phyloP scores from a whole-genome alignment of 2,888 invertebrate species.

The Synanthedon tipuliformis region DNA sequence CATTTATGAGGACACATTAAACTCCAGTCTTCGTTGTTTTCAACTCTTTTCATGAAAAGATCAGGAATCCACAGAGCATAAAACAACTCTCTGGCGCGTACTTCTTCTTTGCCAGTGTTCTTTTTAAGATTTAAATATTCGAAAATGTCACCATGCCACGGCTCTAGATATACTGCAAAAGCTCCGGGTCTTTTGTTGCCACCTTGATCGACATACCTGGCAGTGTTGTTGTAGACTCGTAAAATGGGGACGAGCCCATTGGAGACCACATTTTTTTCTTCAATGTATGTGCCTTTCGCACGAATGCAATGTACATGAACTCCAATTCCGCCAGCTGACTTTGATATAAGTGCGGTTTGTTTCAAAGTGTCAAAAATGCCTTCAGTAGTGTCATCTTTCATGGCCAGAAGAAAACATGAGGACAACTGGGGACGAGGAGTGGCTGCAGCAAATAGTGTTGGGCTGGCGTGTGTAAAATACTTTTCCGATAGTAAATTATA shows the following conservation, averaged over 20 bases:
- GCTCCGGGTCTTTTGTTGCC: conserved; percentile 98
- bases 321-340: conserved; percentile 97
- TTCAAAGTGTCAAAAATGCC: conserved; percentile 94
- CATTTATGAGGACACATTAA: conserved; percentile 97
- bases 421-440: conserved; percentile 93
- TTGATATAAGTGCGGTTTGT: conserved; percentile 95
- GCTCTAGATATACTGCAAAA: conserved; percentile 97
- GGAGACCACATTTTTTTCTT: conserved; percentile 93
- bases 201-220: conserved; percentile 97
- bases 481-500: conserved; percentile 95
- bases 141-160: conserved; percentile 98
- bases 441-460: conserved; percentile 96
- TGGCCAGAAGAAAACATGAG: conserved; percentile 94
- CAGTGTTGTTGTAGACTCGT: conserved; percentile 94
- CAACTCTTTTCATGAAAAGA: conserved; percentile 95
- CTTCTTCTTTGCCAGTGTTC: conserved; percentile 95
- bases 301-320: conserved; percentile 96
- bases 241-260: conserved; percentile 98
- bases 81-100: conserved; percentile 94
- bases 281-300: conserved; percentile 90
- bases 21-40: conserved; percentile 87
- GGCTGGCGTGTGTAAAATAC: conserved; percentile 98
- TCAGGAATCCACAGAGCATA: conserved; percentile 99
- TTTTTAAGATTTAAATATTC: conserved; percentile 95
- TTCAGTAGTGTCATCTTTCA: conserved; percentile 94